phyloP scores from a whole-genome alignment of 2,797 vertebrate genomes.

The Holocentrus rufus region DNA sequence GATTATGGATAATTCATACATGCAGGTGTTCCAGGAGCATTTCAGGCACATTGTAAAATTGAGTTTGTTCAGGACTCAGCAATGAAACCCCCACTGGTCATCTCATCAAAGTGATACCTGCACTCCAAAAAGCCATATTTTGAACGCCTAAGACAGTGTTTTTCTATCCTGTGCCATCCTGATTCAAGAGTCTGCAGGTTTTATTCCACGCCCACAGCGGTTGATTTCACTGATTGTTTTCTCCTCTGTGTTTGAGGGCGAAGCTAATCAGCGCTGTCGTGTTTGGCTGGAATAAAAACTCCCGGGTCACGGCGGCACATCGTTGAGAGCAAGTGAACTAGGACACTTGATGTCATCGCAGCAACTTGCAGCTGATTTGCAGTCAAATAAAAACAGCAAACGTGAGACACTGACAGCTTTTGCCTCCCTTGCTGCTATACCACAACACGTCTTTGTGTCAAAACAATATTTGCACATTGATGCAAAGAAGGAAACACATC shows the following conservation, averaged over 20 bases:
- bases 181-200: no score
- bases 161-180: no score
- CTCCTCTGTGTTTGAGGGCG: no score
- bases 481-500: background rate
- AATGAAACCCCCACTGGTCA: background rate
- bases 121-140: background rate
- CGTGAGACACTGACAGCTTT: background rate
- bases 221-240: no score
- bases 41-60: background rate
- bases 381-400: background rate
- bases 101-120: background rate
- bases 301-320: no score
- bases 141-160: no score
- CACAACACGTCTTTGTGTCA: background rate
- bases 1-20: conserved; percentile 2
- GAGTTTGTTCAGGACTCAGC: background rate
- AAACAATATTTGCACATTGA: background rate
- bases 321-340: no score
- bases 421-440: background rate
- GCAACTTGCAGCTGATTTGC: background rate
- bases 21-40: background rate
- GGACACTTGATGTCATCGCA: background rate
- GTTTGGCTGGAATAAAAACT: no score
- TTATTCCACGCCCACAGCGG: no score
- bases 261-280: no score